These are phyloP conservation scores for Vulpes vulpes DNA, from an alignment of 2,113 vertebrate genomes.

Conservation along the genomic window DNA sequence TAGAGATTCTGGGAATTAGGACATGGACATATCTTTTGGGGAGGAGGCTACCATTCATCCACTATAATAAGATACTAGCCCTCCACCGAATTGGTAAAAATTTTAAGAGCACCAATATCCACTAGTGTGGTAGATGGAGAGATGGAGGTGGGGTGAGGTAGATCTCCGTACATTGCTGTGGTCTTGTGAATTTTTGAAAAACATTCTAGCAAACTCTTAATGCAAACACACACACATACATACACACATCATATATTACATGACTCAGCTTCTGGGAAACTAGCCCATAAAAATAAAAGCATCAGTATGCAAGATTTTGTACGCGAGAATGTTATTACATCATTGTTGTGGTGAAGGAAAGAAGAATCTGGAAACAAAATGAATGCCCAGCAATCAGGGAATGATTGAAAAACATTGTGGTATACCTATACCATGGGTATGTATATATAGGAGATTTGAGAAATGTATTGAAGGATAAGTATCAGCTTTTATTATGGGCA, in stretches of 20 bases:
- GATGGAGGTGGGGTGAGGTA: too few species aligned
- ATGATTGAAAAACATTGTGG: not conserved
- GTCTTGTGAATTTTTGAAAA: conserved; percentile 53
- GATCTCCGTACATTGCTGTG: not conserved
- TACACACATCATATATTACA: not conserved
- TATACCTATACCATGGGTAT: not conserved
- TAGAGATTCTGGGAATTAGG: not conserved
- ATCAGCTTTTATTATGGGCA: not conserved
- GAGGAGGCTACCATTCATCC: not conserved
- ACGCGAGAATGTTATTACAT: not conserved
- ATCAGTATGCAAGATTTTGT: not conserved
- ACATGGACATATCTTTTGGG: not conserved
- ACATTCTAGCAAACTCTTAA: not conserved
- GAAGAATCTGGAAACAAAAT: conserved; percentile 31
- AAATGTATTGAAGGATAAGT: not conserved
- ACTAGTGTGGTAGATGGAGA: not conserved
- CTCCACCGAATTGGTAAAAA: not conserved
- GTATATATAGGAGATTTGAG: not conserved
- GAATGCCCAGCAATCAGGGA: not conserved
- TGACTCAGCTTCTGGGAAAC: conserved; percentile 65
- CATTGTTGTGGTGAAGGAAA: not conserved
- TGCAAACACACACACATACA: not conserved
- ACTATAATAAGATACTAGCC: not conserved
- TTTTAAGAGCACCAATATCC: not conserved
- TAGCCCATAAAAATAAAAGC: conserved; percentile 57